Base-by-base conservation (phyloP, 1,140 invertebrate species). In the Hylyphantes graminicola region DNA sequence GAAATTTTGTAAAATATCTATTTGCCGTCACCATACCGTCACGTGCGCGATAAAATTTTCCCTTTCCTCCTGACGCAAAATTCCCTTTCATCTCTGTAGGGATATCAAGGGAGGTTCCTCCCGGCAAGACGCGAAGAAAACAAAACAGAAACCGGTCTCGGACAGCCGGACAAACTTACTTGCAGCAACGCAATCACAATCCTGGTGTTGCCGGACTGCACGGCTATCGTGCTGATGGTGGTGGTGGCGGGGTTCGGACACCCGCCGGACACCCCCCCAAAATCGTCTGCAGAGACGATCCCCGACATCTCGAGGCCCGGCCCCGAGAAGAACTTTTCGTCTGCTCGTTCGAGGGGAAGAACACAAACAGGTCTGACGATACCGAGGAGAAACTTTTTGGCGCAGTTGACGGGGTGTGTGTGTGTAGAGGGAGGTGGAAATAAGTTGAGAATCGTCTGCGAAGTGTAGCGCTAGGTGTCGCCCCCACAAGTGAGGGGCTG, bases 211-310 rank as follows among this genome's bases (percentile, higher is more conserved):
- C 95, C 95, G 89, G 95, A 96, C 89, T 96, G 94, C 54, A 97
- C 93, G 15, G 95, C 96, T 87, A 97, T 96, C 17, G 96, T 97
- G 89, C 95, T 96, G 87, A 97, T 94, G 85, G 96, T 96, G 50
- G 96, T 97, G 17, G 95, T 94, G 74, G 90, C 87, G n/a, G 82
- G 21, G 3, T 50, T 50, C 55, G 53, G 54, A 53, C 55, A 50
- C n/a, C 17, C 21, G 19, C 57, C 79, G 50, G 55, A 10, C 54
- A 35, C 51, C 19, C 59, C 17, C 50, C 61, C 35, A 35, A 35
- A 35, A 35, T 35, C 35, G 35, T 35, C 35, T 48, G 57, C 74
- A 51, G 10, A 70, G 64, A 82, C 50, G 73, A 70, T 61, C 70
- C 77, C 82, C 54, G 73, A 74, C 35, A 35, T 64, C 82, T 77